Conservation (phyloP, 2,888 invertebrate species). For the Chromoteleia sp. region DNA sequence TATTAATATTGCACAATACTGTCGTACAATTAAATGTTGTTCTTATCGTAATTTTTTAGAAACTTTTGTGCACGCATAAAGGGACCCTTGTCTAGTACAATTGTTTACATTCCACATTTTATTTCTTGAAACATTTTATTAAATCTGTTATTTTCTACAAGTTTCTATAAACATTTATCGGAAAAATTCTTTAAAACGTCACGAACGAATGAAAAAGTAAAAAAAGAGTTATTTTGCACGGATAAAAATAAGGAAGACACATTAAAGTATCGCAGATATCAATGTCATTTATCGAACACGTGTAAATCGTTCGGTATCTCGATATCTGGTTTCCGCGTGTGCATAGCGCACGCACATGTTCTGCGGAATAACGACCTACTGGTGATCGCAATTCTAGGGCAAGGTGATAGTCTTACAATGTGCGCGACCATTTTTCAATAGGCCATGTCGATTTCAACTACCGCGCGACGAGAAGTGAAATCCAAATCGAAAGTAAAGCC, state of each 20-base stretch:
- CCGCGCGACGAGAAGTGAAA: slow-evolving; percentile 53
- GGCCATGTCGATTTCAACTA: slow-evolving; percentile 44
- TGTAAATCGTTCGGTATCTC: slow-evolving; percentile 50
- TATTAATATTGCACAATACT: too few relatives aligned
- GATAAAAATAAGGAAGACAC: slow-evolving; percentile 32
- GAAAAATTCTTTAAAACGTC: too few relatives aligned
- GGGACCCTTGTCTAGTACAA: too few relatives aligned
- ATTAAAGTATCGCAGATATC: slow-evolving; percentile 20
- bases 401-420: slow-evolving; percentile 73
- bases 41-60: too few relatives aligned
- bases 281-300: slow-evolving; percentile 50
- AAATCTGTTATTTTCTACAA: too few relatives aligned
- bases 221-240: too few relatives aligned
- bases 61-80: too few relatives aligned
- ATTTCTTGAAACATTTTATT: too few relatives aligned
- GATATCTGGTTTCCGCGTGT: slow-evolving; percentile 51
- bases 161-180: too few relatives aligned
- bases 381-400: slow-evolving; percentile 72
- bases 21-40: too few relatives aligned
- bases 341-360: slow-evolving; percentile 8
- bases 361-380: slow-evolving; percentile 68
- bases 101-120: too few relatives aligned
- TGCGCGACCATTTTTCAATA: slow-evolving; percentile 28
- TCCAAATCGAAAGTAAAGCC: slow-evolving; percentile 49
- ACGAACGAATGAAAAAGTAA: too few relatives aligned